phyloP scores from a whole-genome alignment of 2,797 vertebrate species.

The Odontamblyopus lacepedii region DNA sequence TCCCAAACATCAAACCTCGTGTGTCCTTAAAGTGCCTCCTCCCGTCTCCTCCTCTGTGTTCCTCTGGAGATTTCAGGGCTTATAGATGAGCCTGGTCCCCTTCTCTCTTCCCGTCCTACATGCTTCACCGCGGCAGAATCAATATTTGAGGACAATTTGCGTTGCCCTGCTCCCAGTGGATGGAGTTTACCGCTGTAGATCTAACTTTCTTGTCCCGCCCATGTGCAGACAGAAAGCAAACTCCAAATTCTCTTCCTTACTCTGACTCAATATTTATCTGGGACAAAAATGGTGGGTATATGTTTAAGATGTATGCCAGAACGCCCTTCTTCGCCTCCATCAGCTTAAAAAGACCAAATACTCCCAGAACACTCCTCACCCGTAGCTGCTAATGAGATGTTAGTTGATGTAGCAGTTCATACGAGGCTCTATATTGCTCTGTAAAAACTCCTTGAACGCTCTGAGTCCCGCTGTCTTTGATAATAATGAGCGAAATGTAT shows the following conservation, averaged over 20 bases:
- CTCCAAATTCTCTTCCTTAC: constrained; percentile 34
- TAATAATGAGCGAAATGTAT: constrained; percentile 20
- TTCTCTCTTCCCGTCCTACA: constrained; percentile 49
- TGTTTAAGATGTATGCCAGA: constrained; percentile 26
- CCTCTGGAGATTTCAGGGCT: constrained; percentile 50
- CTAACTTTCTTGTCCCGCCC: constrained; percentile 31
- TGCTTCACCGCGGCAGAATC: constrained; percentile 67
- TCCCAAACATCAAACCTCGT: constrained; percentile 23
- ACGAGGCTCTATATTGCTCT: constrained; percentile 11
- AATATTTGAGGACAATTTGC: constrained; percentile 76
- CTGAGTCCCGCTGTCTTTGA: constrained; percentile 21
- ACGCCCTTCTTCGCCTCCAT: constrained; percentile 21
- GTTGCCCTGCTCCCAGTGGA: constrained; percentile 62
- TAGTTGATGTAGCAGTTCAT: constrained; percentile 37
- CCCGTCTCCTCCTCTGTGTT: constrained; percentile 1
- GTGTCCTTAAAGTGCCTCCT: constrained; percentile 21
- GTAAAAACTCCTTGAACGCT: background rate
- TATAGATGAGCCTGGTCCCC: constrained; percentile 59
- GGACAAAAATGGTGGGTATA: constrained; percentile 32
- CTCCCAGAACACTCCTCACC: constrained; percentile 41
- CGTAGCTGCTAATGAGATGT: constrained; percentile 56
- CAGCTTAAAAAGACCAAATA: constrained; percentile 46
- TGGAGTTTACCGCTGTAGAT: constrained; percentile 52
- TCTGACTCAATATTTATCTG: constrained; percentile 45
- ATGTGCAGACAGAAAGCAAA: constrained; percentile 18